These are phyloP conservation scores for Ranitomeya imitator DNA, from an alignment of 2,113 vertebrate species.

Conservation along the genomic window DNA sequence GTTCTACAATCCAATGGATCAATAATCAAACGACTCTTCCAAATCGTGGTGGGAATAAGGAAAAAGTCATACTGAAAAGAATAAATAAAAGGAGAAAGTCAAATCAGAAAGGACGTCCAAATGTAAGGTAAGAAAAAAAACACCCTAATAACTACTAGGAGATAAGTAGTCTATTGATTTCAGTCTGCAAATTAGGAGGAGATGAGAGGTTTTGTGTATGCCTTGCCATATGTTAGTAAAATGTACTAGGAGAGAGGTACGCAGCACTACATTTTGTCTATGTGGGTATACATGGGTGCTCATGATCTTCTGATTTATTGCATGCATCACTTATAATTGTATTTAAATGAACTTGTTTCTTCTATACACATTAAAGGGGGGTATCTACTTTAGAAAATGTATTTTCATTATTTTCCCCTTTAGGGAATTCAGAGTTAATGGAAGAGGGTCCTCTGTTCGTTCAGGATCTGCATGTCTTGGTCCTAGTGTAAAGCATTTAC, in stretches of 20 bases:
- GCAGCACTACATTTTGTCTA: too few species aligned
- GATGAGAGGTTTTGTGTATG: background rate
- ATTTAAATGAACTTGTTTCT: too few species aligned
- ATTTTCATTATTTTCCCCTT: too few species aligned
- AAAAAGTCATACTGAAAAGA: background rate
- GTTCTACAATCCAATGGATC: background rate
- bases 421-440: too few species aligned
- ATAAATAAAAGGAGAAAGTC: background rate
- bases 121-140: conserved; percentile 10
- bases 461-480: too few species aligned
- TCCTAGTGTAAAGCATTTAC: too few species aligned
- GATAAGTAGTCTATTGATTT: background rate
- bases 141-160: background rate
- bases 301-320: background rate
- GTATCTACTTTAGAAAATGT: too few species aligned
- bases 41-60: background rate
- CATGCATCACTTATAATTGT: too few species aligned
- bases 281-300: background rate
- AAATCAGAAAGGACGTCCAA: background rate
- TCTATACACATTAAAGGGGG: too few species aligned
- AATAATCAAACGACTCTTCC: background rate
- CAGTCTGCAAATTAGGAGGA: background rate
- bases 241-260: too few species aligned
- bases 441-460: too few species aligned
- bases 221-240: too few species aligned